These are phyloP conservation scores for Morphnarchus princeps DNA, from an alignment of 2,113 vertebrate species.

Conservation along the genomic window DNA sequence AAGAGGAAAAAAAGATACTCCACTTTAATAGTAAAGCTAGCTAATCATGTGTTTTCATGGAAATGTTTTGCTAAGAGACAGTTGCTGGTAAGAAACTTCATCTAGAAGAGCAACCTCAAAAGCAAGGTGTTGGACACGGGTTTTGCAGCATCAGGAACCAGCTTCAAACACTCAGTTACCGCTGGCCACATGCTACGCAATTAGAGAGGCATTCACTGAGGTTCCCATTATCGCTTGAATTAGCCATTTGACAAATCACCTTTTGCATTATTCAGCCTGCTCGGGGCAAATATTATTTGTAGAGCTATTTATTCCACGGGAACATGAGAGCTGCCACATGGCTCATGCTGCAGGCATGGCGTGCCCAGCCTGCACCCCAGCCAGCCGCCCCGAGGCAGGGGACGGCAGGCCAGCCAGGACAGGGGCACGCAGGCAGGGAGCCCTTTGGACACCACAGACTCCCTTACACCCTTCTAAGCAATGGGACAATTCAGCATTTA, in stretches of 20 bases:
- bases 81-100: neutral
- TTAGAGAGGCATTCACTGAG: neutral
- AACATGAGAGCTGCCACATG: accelerated
- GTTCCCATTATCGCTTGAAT: neutral
- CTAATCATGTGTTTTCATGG: neutral
- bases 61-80: neutral
- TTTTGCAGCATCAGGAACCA: neutral
- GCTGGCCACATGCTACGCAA: neutral
- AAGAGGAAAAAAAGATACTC: neutral
- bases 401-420: accelerated
- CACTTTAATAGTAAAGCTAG: neutral
- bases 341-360: neutral
- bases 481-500: accelerated
- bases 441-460: accelerated
- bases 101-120: neutral
- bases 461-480: neutral
- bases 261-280: neutral
- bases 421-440: neutral
- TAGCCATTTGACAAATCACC: neutral
- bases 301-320: neutral
- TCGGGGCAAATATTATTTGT: neutral
- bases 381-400: neutral
- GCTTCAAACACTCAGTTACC: neutral
- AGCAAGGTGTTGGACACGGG: accelerated
- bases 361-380: accelerated